These are phyloP conservation scores for Salpingus planirostris DNA, from an alignment of 2,888 invertebrate species.

Conservation along the genomic window DNA sequence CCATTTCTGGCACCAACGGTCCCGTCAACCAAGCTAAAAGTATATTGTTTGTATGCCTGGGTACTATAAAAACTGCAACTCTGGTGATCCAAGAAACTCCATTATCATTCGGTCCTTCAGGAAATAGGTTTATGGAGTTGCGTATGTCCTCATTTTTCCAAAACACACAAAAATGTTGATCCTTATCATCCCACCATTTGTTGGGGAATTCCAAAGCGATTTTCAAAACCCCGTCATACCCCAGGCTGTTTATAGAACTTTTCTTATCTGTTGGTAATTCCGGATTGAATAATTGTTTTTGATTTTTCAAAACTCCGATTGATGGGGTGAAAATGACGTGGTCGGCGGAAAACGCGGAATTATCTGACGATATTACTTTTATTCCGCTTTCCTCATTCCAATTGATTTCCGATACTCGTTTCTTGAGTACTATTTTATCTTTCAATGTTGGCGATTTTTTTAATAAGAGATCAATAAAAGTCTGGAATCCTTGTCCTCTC, in stretches of 20 bases:
- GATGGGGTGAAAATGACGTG: slow-evolving; percentile 54
- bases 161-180: slow-evolving; percentile 11
- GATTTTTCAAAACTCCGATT: slow-evolving; percentile 23
- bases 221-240: slow-evolving; percentile 23
- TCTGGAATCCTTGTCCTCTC: background rate
- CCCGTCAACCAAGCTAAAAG: slow-evolving; percentile 61
- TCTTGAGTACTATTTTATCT: slow-evolving; percentile 15
- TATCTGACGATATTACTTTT: slow-evolving; percentile 38
- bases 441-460: background rate
- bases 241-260: slow-evolving; percentile 20
- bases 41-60: slow-evolving; percentile 38
- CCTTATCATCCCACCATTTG: slow-evolving; percentile 19
- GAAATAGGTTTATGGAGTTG: slow-evolving; percentile 22
- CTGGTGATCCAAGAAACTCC: slow-evolving; percentile 16
- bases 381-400: slow-evolving; percentile 6
- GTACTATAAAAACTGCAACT: slow-evolving; percentile 11
- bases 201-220: slow-evolving; percentile 19
- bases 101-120: slow-evolving; percentile 18
- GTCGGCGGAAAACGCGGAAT: slow-evolving; percentile 44
- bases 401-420: slow-evolving; percentile 19
- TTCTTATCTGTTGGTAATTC: slow-evolving; percentile 18
- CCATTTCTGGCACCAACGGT: slow-evolving; percentile 52
- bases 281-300: slow-evolving; percentile 19
- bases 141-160: slow-evolving; percentile 21
- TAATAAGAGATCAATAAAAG: background rate